phyloP scores from a whole-genome alignment of 2,113 vertebrate genomes.

The Syngnathus floridae region DNA sequence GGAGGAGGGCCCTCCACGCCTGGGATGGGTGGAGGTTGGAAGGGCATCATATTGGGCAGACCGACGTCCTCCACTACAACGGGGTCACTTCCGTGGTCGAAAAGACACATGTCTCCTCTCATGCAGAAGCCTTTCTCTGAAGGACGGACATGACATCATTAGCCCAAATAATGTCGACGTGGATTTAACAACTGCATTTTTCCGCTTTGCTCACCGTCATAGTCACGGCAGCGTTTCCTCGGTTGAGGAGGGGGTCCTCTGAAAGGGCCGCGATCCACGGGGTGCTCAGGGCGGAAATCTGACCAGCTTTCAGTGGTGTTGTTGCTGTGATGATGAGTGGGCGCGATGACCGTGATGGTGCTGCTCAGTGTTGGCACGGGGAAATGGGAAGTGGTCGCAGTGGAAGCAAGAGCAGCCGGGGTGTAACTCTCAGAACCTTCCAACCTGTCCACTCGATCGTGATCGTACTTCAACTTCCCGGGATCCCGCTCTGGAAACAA shows the following conservation, averaged over 20 bases:
- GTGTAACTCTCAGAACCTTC: conserved; percentile 78
- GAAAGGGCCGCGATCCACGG: conserved; percentile 82
- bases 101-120: conserved; percentile 96
- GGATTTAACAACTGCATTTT: neutral
- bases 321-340: conserved; percentile 86
- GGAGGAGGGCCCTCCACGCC: conserved; percentile 86
- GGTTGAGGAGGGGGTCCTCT: conserved; percentile 79
- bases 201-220: conserved; percentile 77
- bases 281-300: conserved; percentile 83
- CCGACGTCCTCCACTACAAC: conserved; percentile 97
- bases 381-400: conserved; percentile 81
- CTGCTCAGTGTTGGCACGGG: conserved; percentile 91
- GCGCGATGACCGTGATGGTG: conserved; percentile 92
- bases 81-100: conserved; percentile 95
- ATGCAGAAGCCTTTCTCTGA: conserved; percentile 98
- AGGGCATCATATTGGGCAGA: conserved; percentile 90
- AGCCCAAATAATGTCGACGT: neutral
- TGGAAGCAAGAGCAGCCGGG: conserved; percentile 76
- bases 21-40: conserved; percentile 86
- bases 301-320: conserved; percentile 95
- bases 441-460: conserved; percentile 73
- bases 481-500: conserved; percentile 79
- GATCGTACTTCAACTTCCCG: conserved; percentile 86
- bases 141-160: conserved; percentile 5
- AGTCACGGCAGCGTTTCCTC: conserved; percentile 94